Base-by-base conservation (phyloP, 2,888 invertebrate species). In the Drosophila paranaensis region DNA sequence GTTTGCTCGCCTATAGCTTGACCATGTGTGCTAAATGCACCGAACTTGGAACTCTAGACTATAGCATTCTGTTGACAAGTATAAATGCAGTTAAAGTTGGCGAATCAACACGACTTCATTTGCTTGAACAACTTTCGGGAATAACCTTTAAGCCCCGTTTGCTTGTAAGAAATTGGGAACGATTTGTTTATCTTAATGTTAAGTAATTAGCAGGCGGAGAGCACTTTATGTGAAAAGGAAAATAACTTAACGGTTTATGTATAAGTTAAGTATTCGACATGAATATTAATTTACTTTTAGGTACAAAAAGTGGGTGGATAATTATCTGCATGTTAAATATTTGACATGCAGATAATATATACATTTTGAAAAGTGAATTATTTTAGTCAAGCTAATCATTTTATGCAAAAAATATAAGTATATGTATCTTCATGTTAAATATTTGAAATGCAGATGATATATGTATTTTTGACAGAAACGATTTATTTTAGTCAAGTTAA, bases 11-110 rank as follows among this genome's bases (percentile, higher is more conserved):
- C 45, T 60, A 62, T 39, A 25, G 37, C 27, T 39, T 61, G 60
- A 13, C 37, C 43, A 14, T 16, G 33, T 42, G 25, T 43, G 20
- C 27, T 16, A 60, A 40, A 42, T 79, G 77, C 80, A 77, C 48
- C 62, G 64, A 78, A 74, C 76, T 78, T 76, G 74, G 74, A 79
- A 78, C 64, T 51, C 30, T 40, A 51, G 50, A n/a, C 51, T 35
- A 33, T 10, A 35, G 42, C 35, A 13, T 2, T 30, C 2, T 14
- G 48, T n/a, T 37, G 25, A 37, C 37, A 51, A 33, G 35, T 20
- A 2, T 6, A 37, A 37, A n/a, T 53, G 3, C 13, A 33, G 51
- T 40, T 25, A 16, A 16, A 50, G 5, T 14, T 48, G 14, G 11
- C 30, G 30, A 13, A 6, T 55, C 9, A 8, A 30, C 16, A 14